phyloP scores from a whole-genome alignment of 2,888 invertebrate genomes.

The Maniola hyperantus region DNA sequence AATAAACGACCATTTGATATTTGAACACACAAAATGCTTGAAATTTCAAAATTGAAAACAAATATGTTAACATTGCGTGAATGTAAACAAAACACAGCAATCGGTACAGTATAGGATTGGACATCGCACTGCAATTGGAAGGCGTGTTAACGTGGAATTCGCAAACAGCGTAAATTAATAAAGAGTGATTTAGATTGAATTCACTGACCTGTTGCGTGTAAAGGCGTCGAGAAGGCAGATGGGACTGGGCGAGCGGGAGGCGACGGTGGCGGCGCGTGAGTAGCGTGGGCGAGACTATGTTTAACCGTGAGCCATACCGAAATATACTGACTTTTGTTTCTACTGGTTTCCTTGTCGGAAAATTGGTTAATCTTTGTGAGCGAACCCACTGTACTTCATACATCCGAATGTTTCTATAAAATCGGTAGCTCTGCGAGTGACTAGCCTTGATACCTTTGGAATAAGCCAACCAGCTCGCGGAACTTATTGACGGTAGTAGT shows the following conservation, averaged over 20 bases:
- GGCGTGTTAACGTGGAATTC: constrained; percentile 48
- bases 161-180: constrained; percentile 47
- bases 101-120: constrained; percentile 38
- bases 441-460: too few species aligned
- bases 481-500: too few species aligned
- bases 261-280: constrained; percentile 55
- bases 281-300: constrained; percentile 77
- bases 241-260: constrained; percentile 64
- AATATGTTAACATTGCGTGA: constrained; percentile 30
- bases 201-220: constrained; percentile 76
- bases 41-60: constrained; percentile 44
- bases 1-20: constrained; percentile 60
- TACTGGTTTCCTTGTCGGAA: constrained; percentile 69
- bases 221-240: constrained; percentile 68
- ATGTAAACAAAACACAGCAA: constrained; percentile 38
- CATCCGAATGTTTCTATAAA: too few species aligned
- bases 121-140: constrained; percentile 58
- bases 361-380: constrained; percentile 38
- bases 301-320: constrained; percentile 79
- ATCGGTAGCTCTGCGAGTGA: too few species aligned
- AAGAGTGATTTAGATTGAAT: constrained; percentile 38
- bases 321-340: constrained; percentile 80
- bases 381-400: neutral
- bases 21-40: constrained; percentile 46
- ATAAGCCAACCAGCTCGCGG: too few species aligned